These are phyloP conservation scores for Neoarius graeffei DNA, from an alignment of 2,113 vertebrate genomes.

Conservation along the genomic window DNA sequence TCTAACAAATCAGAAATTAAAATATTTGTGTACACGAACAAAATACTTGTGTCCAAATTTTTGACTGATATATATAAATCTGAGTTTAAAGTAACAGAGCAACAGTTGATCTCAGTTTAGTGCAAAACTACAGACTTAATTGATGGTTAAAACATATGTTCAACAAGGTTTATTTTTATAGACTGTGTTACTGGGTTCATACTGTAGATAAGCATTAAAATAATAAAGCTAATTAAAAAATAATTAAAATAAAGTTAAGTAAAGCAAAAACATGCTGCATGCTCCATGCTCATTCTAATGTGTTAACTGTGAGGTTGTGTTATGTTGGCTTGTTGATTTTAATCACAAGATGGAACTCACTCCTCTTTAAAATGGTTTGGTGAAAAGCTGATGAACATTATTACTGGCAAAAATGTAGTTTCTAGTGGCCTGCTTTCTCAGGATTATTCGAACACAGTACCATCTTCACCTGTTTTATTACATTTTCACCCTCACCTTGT, in stretches of 20 bases:
- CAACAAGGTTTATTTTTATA: background rate
- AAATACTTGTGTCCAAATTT: too few species aligned
- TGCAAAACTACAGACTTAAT: too few species aligned
- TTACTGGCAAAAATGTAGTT: background rate
- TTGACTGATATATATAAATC: too few species aligned
- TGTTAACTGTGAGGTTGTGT: background rate
- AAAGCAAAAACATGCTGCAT: background rate
- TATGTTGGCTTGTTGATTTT: background rate
- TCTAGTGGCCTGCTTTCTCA: background rate
- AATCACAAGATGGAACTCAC: background rate
- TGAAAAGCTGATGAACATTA: background rate
- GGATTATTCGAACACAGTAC: background rate
- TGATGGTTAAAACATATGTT: too few species aligned
- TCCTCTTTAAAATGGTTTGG: background rate
- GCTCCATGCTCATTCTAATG: too few species aligned
- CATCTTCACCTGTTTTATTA: background rate
- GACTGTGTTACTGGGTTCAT: background rate
- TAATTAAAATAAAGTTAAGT: background rate
- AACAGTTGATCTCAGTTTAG: too few species aligned
- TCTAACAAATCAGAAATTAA: background rate
- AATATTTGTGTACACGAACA: too few species aligned
- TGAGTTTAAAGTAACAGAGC: too few species aligned
- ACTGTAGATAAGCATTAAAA: background rate
- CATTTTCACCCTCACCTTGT: too few species aligned
- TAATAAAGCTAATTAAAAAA: too few species aligned